phyloP scores from a whole-genome alignment of 2,888 invertebrate genomes.

The Drosophila austrosaltans region DNA sequence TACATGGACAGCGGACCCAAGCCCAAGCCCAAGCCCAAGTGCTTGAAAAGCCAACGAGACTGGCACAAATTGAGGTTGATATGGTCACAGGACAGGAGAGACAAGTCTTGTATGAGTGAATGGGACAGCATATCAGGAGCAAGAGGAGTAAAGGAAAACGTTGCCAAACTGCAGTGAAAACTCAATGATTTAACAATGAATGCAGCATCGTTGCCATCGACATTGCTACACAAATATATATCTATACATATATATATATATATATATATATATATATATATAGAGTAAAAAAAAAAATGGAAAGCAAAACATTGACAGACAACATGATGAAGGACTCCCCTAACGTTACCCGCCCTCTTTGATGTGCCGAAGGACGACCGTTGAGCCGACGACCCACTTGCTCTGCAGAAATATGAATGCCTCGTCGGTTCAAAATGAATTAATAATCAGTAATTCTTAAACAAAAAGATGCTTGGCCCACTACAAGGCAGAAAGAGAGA shows the following conservation, averaged over 20 bases:
- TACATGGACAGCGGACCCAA: slow-evolving; percentile 55
- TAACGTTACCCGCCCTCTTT: slow-evolving; percentile 3
- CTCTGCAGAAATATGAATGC: slow-evolving; percentile 74
- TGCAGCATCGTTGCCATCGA: slow-evolving; percentile 52
- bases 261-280: slow-evolving; percentile 18
- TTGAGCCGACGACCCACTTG: slow-evolving; percentile 44
- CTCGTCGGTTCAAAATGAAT: slow-evolving; percentile 78
- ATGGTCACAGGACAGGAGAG: slow-evolving; percentile 27
- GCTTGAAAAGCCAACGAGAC: slow-evolving; percentile 40
- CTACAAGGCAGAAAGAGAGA: slow-evolving; percentile 26
- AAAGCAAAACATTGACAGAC: slow-evolving; percentile 77
- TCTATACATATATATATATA: slow-evolving; percentile 29
- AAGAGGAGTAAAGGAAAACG: slow-evolving; percentile 25
- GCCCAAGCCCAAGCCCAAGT: slow-evolving; percentile 28
- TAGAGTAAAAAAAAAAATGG: slow-evolving; percentile 53
- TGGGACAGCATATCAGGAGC: background rate
- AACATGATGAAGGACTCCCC: slow-evolving; percentile 56
- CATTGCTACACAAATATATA: slow-evolving; percentile 63
- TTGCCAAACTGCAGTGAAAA: slow-evolving; percentile 79
- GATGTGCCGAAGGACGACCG: slow-evolving; percentile 30
- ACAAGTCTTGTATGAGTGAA: too few species aligned
- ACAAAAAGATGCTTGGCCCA: slow-evolving; percentile 56
- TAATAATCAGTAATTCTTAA: slow-evolving; percentile 79
- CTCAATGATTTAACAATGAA: slow-evolving; percentile 80
- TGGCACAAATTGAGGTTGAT: slow-evolving; percentile 70